Percentiles rank a stretch among this genome's conserved stretches.
phyloP scores from a whole-genome alignment of 2,888 invertebrate species.

The Zele albiditarsus region DNA sequence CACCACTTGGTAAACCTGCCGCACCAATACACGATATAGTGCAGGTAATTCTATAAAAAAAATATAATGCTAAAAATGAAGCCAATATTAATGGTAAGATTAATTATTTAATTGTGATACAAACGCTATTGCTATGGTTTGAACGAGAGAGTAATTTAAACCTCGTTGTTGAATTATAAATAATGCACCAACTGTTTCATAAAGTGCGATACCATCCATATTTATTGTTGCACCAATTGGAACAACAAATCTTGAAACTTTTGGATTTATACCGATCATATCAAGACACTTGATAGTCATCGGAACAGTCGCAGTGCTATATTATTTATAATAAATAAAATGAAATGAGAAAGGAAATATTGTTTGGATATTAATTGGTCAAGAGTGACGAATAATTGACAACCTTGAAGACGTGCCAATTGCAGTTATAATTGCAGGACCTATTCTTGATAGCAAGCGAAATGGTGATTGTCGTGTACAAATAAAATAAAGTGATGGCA shows the following conservation, averaged over 20 bases:
- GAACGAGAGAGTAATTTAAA: conserved; percentile 87
- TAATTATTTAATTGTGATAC: conserved; percentile 43
- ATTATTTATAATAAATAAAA: conserved; percentile 49
- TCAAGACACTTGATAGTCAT: conserved; percentile 95
- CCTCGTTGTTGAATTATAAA: conserved; percentile 96
- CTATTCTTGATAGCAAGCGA: conserved; percentile 84
- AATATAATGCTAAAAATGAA: background rate
- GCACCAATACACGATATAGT: conserved; percentile 98
- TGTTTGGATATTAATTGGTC: background rate
- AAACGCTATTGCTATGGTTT: conserved; percentile 93
- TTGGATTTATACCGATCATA: conserved; percentile 90
- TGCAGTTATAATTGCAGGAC: conserved; percentile 95
- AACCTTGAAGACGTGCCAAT: conserved; percentile 92
- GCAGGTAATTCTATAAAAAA: conserved; percentile 86
- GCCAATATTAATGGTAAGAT: background rate
- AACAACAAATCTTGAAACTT: conserved; percentile 94
- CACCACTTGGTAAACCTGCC: conserved; percentile 96
- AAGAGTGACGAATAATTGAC: background rate
- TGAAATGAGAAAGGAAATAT: background rate
- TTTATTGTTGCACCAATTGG: conserved; percentile 99
- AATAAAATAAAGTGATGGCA: conserved; percentile 89
- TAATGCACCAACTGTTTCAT: conserved; percentile 98
- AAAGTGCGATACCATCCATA: conserved; percentile 98
- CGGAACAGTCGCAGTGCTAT: conserved; percentile 94
- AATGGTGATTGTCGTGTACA: conserved; percentile 88